Evolutionary conservation across 2,888 invertebrate genomes (phyloP).

Genomic region (Acronicta alni): DNA sequence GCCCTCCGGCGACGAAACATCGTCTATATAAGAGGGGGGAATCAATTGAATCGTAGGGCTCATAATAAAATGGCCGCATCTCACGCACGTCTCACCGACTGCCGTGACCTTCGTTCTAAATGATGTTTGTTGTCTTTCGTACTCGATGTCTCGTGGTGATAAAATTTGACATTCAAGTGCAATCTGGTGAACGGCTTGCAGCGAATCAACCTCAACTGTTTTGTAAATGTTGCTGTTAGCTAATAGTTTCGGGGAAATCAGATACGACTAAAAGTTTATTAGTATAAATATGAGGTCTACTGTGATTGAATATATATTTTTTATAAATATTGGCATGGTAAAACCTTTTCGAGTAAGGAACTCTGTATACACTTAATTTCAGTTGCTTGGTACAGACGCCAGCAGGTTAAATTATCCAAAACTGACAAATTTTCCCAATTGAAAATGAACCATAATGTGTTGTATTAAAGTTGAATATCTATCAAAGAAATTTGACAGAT

Average conservation of each 20-base stretch:
- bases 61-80: slow-evolving; percentile 44
- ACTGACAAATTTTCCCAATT: no score
- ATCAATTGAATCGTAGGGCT: slow-evolving; percentile 47
- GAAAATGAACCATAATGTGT: no score
- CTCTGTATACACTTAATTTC: no score
- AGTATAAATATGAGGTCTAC: no score
- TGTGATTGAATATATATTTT: no score
- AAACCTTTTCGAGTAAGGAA: no score
- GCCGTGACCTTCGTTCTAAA: slow-evolving; percentile 45
- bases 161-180: slow-evolving; percentile 25
- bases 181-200: slow-evolving; percentile 25
- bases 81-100: slow-evolving; percentile 49
- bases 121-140: slow-evolving; percentile 45
- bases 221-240: background rate
- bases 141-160: slow-evolving; percentile 34
- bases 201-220: background rate
- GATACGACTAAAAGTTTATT: no score
- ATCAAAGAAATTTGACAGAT: no score
- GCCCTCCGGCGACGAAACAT: slow-evolving; percentile 9
- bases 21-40: slow-evolving; percentile 7
- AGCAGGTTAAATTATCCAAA: no score
- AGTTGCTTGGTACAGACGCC: no score
- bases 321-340: no score
- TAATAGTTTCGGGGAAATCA: background rate
- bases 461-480: no score